Evolutionary conservation across 2,797 vertebrate genomes (phyloP), one percentile per base, ranked within the genome.

Genomic region (Tapirus indicus): DNA sequence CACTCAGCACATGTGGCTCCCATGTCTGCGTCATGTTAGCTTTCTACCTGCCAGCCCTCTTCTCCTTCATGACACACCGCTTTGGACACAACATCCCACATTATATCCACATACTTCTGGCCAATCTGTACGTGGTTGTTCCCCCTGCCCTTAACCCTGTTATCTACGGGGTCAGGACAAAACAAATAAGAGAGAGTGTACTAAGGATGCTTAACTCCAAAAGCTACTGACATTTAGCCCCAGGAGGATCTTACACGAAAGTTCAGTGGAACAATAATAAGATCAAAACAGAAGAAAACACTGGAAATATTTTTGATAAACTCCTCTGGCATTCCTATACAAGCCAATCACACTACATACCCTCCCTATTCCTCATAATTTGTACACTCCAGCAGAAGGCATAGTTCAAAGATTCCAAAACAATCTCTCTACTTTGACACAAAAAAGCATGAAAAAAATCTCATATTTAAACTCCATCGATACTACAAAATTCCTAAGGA

Each of bases 91-190:
- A 74, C 20, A 83, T 98, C 1, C 98, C 97, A 21, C 97, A 78
- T 16, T 96, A 91, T 0, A 94, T 96, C 3, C 97, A 98, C 20
- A 97, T 98, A 47, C 68, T 99, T 66, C 38, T 98, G 14, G 97
- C 98, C 58, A 97, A 97, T 47, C 80, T 98, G 60, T 98, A 98
- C 7, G 72, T 98, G 16, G 94, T 98, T 69, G 95, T 98, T 17
- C 97, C 98, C 11, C 98, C 98, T 78, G 97, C 98, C 77, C 97
- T 98, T 78, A 98, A 98, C 54, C 98, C 98, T 75, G 54, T 98
- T 25, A 97, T 99, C 75, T 99, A 98, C 97, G 98, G 98, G 21
- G 79, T 98, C n/a, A 98, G 98, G 82, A 98, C 98, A 93, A 98
- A 98, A 79, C 98, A 98, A 96, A 98, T 98, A 82, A 97, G 97